Conservation (phyloP, 2,797 vertebrate species). For the Aphelocoma californica region DNA sequence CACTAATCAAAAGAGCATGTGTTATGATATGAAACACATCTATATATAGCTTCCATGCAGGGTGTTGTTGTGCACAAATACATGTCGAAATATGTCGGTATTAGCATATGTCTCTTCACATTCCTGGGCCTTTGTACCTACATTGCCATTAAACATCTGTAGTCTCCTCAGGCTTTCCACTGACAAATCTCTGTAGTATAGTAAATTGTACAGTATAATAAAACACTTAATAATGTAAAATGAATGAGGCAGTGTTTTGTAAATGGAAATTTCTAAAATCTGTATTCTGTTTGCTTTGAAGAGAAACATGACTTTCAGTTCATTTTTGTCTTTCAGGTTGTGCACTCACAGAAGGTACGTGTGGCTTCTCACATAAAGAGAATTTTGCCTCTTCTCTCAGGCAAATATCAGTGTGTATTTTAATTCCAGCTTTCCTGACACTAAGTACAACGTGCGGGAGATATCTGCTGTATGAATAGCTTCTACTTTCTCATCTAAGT, state of each 20-base stretch:
- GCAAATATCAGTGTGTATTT: background rate
- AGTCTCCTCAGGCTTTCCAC: background rate
- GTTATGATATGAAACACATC: background rate
- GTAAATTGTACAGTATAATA: background rate
- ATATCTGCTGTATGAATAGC: background rate
- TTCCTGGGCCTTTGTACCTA: background rate
- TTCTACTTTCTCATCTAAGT: background rate
- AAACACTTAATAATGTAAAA: background rate
- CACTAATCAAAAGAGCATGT: background rate
- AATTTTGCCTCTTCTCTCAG: background rate
- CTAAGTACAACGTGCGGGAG: background rate
- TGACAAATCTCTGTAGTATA: background rate
- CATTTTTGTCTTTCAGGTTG: constrained; percentile 66
- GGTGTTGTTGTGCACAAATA: background rate
- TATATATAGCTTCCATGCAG: background rate
- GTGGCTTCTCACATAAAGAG: background rate
- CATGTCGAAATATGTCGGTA: background rate
- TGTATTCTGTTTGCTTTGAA: background rate
- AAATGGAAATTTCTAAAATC: background rate
- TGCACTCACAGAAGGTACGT: constrained; percentile 53
- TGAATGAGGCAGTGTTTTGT: background rate
- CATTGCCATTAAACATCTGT: background rate
- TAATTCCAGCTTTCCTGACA: background rate
- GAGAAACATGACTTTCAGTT: background rate
- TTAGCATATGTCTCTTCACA: background rate